Evolutionary conservation across 2,888 invertebrate species (phyloP), one percentile per base, ranked within the genome.

Genomic region (Polyploca ridens): DNA sequence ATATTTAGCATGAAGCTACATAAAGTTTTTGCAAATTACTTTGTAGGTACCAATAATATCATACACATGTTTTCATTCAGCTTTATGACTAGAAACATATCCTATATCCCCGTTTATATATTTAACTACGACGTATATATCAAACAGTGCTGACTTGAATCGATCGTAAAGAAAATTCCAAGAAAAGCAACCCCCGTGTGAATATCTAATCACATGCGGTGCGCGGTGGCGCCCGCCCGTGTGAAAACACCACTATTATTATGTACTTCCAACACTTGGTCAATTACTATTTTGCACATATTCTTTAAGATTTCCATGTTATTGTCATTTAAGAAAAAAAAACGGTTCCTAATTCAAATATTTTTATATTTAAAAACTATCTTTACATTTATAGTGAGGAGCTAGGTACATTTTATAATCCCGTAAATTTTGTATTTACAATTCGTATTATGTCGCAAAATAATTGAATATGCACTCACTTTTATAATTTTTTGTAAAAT

Each of bases 81-180:
- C 27, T 27, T 1, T 27, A 27, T 27, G 27, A 27, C 27, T 27
- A 27, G 27, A 2, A 27, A 27, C 27, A 27, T 27, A 2, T 2
- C 27, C 27, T 27, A 27, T 27, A 35, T 35, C 6, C 7, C 35
- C 35, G 35, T 35, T 35, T 35, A 35, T 7, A 6, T 35, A 35
- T 35, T 35, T 35, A 7, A 6, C 5, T 35, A 35, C 4, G 35
- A 6, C 35, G 7, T 35, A 35, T 7, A 35, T 35, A 64, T 68
- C 54, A 64, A 59, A 16, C 33, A 63, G 16, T 11, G 62, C 68
- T 65, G 60, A 69, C 63, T 73, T 64, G 74, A 72, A 83, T 86
- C 82, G 82, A 82, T 79, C 65, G 78, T 72, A 83, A 73, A 81
- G 82, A 86, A 83, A 77, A 74, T 89, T 88, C 88, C 78, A 33